A percentile compares a stretch with the other conserved stretches of the same genome.
phyloP scores from a whole-genome alignment of 2,113 vertebrate genomes.

The Litocranius walleri region DNA sequence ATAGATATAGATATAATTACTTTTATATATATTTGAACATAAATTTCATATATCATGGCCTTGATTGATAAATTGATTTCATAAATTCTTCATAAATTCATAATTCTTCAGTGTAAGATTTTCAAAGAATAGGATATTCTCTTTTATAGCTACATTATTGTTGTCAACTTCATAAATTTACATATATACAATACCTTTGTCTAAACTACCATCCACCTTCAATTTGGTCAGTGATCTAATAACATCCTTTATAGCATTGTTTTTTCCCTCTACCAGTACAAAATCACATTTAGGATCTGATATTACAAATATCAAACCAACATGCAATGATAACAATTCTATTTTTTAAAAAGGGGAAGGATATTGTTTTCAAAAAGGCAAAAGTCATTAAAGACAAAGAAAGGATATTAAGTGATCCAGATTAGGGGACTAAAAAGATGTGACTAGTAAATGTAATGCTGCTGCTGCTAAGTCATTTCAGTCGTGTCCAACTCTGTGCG shows the following conservation, averaged over 20 bases:
- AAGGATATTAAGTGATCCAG: neutral
- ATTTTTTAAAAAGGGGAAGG: neutral
- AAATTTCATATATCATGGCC: neutral
- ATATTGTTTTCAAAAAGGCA: neutral
- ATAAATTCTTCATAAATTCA: neutral
- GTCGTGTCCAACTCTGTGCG: too few relatives aligned
- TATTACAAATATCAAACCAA: neutral
- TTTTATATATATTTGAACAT: neutral
- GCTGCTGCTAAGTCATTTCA: too few relatives aligned
- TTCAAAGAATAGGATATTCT: neutral
- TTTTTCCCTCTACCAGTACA: neutral
- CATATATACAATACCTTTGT: neutral
- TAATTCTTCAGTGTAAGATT: neutral
- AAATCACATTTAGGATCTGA: neutral
- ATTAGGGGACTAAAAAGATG: neutral
- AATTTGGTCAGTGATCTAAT: neutral
- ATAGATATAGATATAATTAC: neutral
- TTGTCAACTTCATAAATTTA: neutral
- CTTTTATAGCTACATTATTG: neutral
- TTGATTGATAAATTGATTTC: neutral
- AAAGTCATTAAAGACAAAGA: neutral
- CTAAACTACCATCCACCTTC: neutral
- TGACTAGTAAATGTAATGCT: neutral
- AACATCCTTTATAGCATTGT: neutral
- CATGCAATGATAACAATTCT: neutral